Percentiles rank a stretch among this genome's conserved stretches.
Evolutionary conservation across 2,797 vertebrate species (phyloP).

Genomic region (Heterohyrax brucei): DNA sequence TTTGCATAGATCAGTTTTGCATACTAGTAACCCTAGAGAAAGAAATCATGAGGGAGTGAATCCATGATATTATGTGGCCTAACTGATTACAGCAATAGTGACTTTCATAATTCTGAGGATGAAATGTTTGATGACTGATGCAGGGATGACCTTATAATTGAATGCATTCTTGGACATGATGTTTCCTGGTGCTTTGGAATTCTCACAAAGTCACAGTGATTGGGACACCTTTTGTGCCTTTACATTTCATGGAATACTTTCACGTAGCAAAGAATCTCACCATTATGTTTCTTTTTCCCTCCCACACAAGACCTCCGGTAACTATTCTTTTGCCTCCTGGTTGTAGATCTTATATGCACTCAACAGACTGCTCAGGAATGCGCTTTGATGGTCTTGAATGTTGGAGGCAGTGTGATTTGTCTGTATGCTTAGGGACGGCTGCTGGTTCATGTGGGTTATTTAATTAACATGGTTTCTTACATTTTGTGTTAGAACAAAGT

Average conservation of each 20-base stretch:
- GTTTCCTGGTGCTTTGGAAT: slow-evolving; percentile 64
- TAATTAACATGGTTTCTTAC: slow-evolving; percentile 27
- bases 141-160: slow-evolving; percentile 70
- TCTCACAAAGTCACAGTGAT: slow-evolving; percentile 48
- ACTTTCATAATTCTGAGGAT: slow-evolving; percentile 67
- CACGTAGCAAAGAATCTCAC: slow-evolving; percentile 50
- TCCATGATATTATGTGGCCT: neutral
- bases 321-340: neutral
- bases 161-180: slow-evolving; percentile 63
- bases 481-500: slow-evolving; percentile 42
- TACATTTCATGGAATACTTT: slow-evolving; percentile 56
- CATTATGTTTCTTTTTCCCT: neutral
- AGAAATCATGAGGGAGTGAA: neutral
- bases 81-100: slow-evolving; percentile 55
- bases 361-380: neutral
- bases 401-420: neutral
- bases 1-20: neutral
- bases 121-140: slow-evolving; percentile 64
- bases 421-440: neutral
- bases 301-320: neutral
- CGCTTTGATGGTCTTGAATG: neutral
- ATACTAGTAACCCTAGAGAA: slow-evolving; percentile 12
- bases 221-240: slow-evolving; percentile 37
- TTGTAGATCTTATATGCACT: neutral
- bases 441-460: neutral